Percentiles rank a stretch among this genome's conserved stretches.
Evolutionary conservation across 1,140 invertebrate genomes (phyloP).

Genomic region (Drosophila nebulosa): DNA sequence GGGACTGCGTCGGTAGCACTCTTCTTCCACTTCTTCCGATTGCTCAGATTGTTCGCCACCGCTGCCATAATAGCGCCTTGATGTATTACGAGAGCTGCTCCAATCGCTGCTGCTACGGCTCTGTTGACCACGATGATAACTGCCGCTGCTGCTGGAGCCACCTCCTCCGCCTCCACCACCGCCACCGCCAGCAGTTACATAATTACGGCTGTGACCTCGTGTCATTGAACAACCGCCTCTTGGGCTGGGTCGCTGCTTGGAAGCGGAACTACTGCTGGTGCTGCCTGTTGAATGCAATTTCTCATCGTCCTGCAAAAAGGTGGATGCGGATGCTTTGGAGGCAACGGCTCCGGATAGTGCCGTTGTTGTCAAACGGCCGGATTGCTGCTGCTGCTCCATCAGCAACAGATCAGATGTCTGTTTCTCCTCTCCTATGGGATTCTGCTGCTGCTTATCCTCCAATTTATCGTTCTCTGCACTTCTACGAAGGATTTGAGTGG

Average conservation of each 20-base stretch:
- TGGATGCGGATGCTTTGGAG: not conserved
- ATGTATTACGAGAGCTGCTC: constrained; percentile 42
- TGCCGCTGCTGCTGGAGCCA: constrained; percentile 74
- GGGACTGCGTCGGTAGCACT: constrained; percentile 56
- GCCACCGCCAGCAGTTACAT: constrained; percentile 43
- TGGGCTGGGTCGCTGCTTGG: constrained; percentile 58
- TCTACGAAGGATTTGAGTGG: not conserved
- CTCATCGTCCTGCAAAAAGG: not conserved
- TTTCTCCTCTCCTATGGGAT: not conserved
- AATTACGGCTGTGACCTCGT: constrained; percentile 33
- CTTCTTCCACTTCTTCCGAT: constrained; percentile 73
- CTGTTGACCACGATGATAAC: constrained; percentile 59
- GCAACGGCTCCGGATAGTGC: not conserved
- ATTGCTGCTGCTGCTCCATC: not conserved
- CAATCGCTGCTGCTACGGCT: constrained; percentile 58
- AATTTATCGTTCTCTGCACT: not conserved
- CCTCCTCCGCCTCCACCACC: constrained; percentile 15
- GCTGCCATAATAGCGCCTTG: constrained; percentile 62
- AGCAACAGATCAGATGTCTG: not conserved
- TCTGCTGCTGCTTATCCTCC: not conserved
- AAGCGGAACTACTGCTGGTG: constrained; percentile 33
- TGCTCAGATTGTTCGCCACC: constrained; percentile 68
- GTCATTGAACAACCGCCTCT: constrained; percentile 69
- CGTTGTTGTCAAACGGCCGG: not conserved
- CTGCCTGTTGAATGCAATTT: constrained; percentile 12